Evolutionary conservation across 2,888 invertebrate species (phyloP), one percentile per base, ranked within the genome.

Genomic region (Smittia aterrima): DNA sequence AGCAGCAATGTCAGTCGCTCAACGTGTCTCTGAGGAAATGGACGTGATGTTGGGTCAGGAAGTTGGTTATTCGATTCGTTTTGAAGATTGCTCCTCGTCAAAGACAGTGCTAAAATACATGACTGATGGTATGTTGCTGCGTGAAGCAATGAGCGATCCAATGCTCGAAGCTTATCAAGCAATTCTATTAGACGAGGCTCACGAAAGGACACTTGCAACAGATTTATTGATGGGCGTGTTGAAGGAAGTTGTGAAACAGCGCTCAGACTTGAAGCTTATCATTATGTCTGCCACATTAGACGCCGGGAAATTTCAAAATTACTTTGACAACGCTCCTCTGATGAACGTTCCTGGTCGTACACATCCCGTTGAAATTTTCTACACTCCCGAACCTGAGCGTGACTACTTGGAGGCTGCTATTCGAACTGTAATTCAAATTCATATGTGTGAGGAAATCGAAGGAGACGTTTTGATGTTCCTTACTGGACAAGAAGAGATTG

Each of bases 211-310:
- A 0, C 84, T 99, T 53, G 97, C 98, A 0, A 99, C 99, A 0
- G 99, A 99, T 81, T 96, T 99, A 74, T 85, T 99, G 0, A 99
- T 99, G 99, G 99, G 99, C 47, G 95, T 99, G 0, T 83, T 96
- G 0, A 98, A 99, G 82, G 98, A 99, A 85, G 97, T 99, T 0
- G 93, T 83, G 40, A 79, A 83, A 77, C 96, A 98, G 79, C 86
- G 99, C 24, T 84, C 87, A 0, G 98, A 99, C 82, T 85, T 99
- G 75, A 99, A 99, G 83, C 86, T 99, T 75, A 96, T 99, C 76
- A 94, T 99, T 79, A 99, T 99, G 99, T 97, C 97, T 76, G 99
- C 99, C 0, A 99, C 99, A 0, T 85, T 99, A 32, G 99, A 99
- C 83, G 98, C 99, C 66, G 99, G 98, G 3, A 99, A 99, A 83